Conservation (phyloP, 1,140 invertebrate genomes). For the Leucophenga varia region DNA sequence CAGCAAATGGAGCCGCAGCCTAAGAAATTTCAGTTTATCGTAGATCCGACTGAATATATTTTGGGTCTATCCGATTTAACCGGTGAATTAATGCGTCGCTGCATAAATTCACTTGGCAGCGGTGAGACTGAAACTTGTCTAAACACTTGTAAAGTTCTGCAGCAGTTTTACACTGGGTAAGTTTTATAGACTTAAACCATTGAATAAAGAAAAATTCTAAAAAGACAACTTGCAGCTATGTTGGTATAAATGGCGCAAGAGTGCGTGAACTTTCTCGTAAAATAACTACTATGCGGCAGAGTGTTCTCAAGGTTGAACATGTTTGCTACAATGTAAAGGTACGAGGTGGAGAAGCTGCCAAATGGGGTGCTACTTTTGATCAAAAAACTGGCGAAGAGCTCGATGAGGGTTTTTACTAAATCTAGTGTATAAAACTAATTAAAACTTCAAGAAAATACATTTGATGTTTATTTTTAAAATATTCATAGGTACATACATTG, state of each 20-base stretch:
- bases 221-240: constrained; percentile 30
- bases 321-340: constrained; percentile 83
- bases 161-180: constrained; percentile 68
- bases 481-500: neutral
- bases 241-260: constrained; percentile 52
- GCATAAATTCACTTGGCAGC: constrained; percentile 78
- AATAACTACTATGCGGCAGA: constrained; percentile 68
- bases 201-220: neutral
- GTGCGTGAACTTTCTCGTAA: constrained; percentile 75
- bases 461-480: constrained; percentile 6
- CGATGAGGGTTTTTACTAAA: constrained; percentile 45
- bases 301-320: constrained; percentile 79
- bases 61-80: constrained; percentile 86
- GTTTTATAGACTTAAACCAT: too few species aligned
- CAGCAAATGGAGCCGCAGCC: neutral
- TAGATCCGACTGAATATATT: constrained; percentile 58
- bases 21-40: constrained; percentile 36
- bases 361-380: constrained; percentile 50
- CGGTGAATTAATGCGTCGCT: constrained; percentile 86
- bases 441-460: neutral
- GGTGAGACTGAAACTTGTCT: constrained; percentile 78
- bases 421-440: neutral
- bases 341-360: constrained; percentile 76
- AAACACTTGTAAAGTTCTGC: constrained; percentile 71
- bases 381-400: constrained; percentile 41